phyloP scores from a whole-genome alignment of 2,113 vertebrate genomes.

The Anarhynchus alexandrinus region DNA sequence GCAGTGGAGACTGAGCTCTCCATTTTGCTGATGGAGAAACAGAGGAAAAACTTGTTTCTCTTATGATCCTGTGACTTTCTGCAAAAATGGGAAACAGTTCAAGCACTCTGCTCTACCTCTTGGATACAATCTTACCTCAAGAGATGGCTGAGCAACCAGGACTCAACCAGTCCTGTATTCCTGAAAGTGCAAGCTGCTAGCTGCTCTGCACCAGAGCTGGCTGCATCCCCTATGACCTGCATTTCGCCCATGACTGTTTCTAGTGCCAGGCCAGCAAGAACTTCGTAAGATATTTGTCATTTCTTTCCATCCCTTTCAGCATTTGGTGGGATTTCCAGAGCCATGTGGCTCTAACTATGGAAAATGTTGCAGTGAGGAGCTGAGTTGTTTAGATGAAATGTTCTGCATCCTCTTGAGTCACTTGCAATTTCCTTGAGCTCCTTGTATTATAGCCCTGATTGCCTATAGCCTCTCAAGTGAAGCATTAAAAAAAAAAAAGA shows the following conservation, averaged over 20 bases:
- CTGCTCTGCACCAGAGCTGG: not conserved
- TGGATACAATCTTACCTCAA: not conserved
- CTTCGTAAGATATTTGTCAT: not conserved
- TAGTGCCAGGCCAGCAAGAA: not conserved
- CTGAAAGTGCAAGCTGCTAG: not conserved
- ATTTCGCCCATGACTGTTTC: not conserved
- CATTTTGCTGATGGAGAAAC: not conserved
- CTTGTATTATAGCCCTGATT: not conserved
- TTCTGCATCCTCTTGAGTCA: conserved; percentile 43
- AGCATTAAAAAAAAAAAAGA: not conserved
- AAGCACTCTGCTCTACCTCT: not conserved
- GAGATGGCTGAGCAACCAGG: not conserved
- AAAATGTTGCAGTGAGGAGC: conserved; percentile 29
- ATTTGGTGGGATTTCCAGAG: not conserved
- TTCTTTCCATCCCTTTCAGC: not conserved
- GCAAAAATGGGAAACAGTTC: not conserved
- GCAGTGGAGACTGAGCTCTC: not conserved
- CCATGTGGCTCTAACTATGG: not conserved
- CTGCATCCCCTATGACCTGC: not conserved
- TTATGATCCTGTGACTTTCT: not conserved
- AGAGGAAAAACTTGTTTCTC: not conserved
- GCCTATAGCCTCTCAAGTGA: not conserved
- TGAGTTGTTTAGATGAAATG: conserved; percentile 12
- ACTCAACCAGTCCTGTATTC: not conserved
- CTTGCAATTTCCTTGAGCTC: conserved; percentile 21